Base-by-base conservation (phyloP, 2,113 vertebrate species). In the Tympanuchus pallidicinctus region DNA sequence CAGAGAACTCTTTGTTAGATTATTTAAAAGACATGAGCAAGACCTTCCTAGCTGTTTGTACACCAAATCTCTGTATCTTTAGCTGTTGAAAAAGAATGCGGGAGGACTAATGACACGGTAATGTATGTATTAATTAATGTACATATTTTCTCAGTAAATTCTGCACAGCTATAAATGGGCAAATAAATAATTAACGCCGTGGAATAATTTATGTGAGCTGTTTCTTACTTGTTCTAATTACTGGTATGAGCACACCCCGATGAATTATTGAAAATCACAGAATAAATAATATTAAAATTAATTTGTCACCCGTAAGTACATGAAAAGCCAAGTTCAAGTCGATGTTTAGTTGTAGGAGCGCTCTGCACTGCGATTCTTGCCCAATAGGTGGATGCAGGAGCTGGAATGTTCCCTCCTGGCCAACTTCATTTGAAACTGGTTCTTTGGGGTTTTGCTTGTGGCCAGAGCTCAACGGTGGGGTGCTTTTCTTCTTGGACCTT, bases 241-340 rank as follows among this genome's bases (percentile, higher is more conserved):
- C 92, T 20, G 36, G 21, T 82, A 94, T 11, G 81, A 77, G 88
- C 20, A 47, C 20, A 86, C 61, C 66, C 54, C 73, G 52, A 88
- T 95, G 89, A 95, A 95, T 94, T 97, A 95, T 94, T 95, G 71
- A 95, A 80, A 92, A 63, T 87, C 69, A 61, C 34, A 96, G 86
- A 90, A 96, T 89, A 96, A 97, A 97, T 95, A 95, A 91, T 48
- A 87, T 89, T 95, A 83, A 93, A 94, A 94, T 93, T 89, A 92
- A 95, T 95, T 94, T 71, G 36, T 82, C 92, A 78, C 84, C 59
- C 45, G 5, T 75, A 93, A 93, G 75, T 67, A 93, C 57, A 82
- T 0, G n/a, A 67, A 90, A 81, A 96, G 75, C 60, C 63, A 88
- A 88, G 81, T 94, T 94, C 90, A 94, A 92, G 93, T 24, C 91